Evolutionary conservation across 2,888 invertebrate species (phyloP), one percentile per base, ranked within the genome.

Genomic region (Metellina segmentata): DNA sequence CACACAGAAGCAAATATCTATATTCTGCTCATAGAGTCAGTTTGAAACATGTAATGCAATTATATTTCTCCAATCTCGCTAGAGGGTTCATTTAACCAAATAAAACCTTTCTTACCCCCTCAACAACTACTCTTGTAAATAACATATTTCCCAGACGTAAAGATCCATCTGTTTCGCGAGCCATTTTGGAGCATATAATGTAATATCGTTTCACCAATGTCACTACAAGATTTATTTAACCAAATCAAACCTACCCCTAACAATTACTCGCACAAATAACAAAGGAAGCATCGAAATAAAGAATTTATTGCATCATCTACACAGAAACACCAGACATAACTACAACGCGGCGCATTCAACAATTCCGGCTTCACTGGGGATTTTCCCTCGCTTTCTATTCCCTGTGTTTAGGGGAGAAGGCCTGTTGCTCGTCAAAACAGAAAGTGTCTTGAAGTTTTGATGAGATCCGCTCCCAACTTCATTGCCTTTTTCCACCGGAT

Each of bases 341-440:
- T 61, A 11, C 61, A 9, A 16, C 61, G 6, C 34, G 34, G 34
- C 34, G 34, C 34, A 34, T 16, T 16, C 61, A 61, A 9, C 61
- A 9, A 5, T 61, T 16, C 1, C 61, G 61, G 61, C 16, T 61
- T 61, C 61, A 8, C 61, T 61, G 61, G 61, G 61, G 61, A 61
- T 16, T 61, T 16, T 5, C 61, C 9, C 61, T 11, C 53, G 69
- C 9, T 13, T 69, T 34, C 34, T 34, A 2, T 34, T 34, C 34
- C 34, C 34, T 34, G 34, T 34, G 34, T 34, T 34, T 34, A 34
- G 34, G 34, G 34, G 34, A 34, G 34, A 34, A 34, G 34, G 83
- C 89, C 83, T 90, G 89, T 90, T 90, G 89, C 89, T 89, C 89
- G 78, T 83, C 83, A 82, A 81, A 53, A n/a, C 13, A 79, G 53